Evolutionary conservation across 2,113 vertebrate species (phyloP).

Genomic region (Phaethornis superciliosus): DNA sequence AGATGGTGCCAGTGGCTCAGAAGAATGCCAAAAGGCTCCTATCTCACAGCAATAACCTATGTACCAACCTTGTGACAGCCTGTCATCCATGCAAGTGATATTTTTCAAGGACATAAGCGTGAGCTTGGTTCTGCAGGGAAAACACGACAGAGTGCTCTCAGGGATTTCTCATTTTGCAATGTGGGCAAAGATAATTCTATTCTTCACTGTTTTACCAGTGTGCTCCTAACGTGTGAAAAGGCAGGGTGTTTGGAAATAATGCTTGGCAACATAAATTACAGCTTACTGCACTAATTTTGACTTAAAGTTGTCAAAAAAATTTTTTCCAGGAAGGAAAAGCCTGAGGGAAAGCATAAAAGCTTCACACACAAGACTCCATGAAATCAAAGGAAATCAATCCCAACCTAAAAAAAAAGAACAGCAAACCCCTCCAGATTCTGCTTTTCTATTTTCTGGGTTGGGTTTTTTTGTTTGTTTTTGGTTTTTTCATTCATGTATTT

Average conservation of each 20-base stretch:
- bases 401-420: not conserved
- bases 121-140: not conserved
- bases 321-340: not conserved
- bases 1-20: constrained; percentile 68
- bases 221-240: not conserved
- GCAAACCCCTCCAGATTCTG: not conserved
- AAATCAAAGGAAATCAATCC: not conserved
- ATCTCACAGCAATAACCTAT: constrained; percentile 39
- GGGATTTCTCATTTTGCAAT: not conserved
- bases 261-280: not conserved
- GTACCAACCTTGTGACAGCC: not conserved
- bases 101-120: constrained; percentile 20
- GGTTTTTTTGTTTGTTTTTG: not conserved
- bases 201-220: not conserved
- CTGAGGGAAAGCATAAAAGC: not conserved
- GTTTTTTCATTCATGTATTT: not conserved
- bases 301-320: constrained; percentile 14
- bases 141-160: not conserved
- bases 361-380: not conserved
- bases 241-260: not conserved
- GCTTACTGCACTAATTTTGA: not conserved
- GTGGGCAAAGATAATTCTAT: not conserved
- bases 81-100: not conserved
- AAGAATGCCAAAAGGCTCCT: constrained; percentile 9
- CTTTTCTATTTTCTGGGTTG: not conserved